Evolutionary conservation across 2,113 vertebrate species (phyloP).

Genomic region (Anseranas semipalmata): DNA sequence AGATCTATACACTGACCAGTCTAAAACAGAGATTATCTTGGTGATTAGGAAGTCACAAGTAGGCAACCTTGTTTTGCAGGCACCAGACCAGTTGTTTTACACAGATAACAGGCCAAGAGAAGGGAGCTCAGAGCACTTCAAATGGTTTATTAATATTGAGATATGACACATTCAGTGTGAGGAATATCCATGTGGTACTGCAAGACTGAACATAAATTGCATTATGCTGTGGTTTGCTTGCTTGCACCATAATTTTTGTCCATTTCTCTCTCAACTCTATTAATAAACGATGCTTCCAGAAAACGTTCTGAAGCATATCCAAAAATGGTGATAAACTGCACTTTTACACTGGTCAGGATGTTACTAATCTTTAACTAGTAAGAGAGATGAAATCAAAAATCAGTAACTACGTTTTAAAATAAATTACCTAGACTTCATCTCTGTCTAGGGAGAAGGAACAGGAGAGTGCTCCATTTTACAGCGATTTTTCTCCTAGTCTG

Average conservation of each 20-base stretch:
- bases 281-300: background rate
- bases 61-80: background rate
- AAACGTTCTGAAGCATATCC: background rate
- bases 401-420: background rate
- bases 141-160: background rate
- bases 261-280: background rate
- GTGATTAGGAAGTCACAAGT: background rate
- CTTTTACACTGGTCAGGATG: background rate
- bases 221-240: background rate
- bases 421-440: background rate
- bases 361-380: background rate
- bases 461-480: background rate
- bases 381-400: background rate
- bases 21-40: background rate
- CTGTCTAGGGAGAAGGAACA: too few relatives aligned
- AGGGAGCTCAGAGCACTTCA: background rate
- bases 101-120: background rate
- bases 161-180: fast-evolving
- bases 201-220: background rate
- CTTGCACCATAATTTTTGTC: too few relatives aligned
- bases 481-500: background rate
- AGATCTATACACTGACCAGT: fast-evolving
- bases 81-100: background rate
- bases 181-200: background rate
- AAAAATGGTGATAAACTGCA: background rate